Evolutionary conservation across 2,113 vertebrate species (phyloP).

Genomic region (Calidris pugnax): DNA sequence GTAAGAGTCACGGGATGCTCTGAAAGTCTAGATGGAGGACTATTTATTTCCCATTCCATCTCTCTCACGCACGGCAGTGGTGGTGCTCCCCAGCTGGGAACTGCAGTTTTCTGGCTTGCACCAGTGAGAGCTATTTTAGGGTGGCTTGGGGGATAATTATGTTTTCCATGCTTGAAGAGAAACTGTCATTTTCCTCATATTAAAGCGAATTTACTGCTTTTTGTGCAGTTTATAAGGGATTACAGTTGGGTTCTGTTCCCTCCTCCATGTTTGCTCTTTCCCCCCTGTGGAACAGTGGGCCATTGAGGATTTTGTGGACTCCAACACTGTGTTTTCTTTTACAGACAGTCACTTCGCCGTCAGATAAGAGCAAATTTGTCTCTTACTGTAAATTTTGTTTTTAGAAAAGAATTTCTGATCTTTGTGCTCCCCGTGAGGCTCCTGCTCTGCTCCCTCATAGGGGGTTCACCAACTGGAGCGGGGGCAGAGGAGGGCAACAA

Average conservation of each 20-base stretch:
- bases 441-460: not conserved
- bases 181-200: constrained; percentile 1
- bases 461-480: not conserved
- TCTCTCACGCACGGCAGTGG: not conserved
- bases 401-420: not conserved
- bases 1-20: not conserved
- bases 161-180: not conserved
- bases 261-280: not conserved
- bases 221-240: not conserved
- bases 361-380: not conserved
- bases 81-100: not conserved
- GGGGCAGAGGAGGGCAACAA: too few relatives aligned
- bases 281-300: not conserved
- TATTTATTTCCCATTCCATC: not conserved
- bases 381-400: not conserved
- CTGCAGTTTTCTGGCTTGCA: not conserved
- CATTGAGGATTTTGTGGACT: not conserved
- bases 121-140: not conserved
- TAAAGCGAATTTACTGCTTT: constrained; percentile 8
- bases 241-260: not conserved
- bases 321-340: not conserved
- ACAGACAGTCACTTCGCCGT: not conserved
- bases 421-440: not conserved
- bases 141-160: not conserved
- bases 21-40: not conserved